These are phyloP conservation scores for Camptogramma bilineatum DNA, from an alignment of 2,888 invertebrate species.

Conservation along the genomic window DNA sequence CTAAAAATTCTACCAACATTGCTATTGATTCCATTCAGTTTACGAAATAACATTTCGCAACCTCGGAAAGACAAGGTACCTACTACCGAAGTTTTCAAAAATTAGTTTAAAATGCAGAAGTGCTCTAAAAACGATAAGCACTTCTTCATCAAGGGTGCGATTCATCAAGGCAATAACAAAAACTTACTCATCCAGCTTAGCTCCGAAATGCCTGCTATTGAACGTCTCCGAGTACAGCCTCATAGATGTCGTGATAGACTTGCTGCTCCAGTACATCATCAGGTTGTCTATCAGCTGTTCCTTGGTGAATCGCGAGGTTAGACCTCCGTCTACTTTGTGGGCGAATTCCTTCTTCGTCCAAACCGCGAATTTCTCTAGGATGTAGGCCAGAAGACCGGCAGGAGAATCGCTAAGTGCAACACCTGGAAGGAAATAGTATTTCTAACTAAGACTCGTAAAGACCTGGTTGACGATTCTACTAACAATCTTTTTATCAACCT, in stretches of 20 bases:
- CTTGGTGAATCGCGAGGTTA: constrained; percentile 86
- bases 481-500: too few species aligned
- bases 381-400: constrained; percentile 91
- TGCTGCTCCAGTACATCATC: constrained; percentile 93
- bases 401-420: constrained; percentile 90
- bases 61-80: too few species aligned
- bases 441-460: background rate
- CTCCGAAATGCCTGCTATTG: constrained; percentile 51
- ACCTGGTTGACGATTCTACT: too few species aligned
- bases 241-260: constrained; percentile 90
- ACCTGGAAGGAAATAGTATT: constrained; percentile 73
- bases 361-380: constrained; percentile 93
- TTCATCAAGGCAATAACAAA: background rate
- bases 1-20: too few species aligned
- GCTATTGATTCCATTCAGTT: too few species aligned
- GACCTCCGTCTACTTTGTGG: constrained; percentile 87
- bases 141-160: too few species aligned
- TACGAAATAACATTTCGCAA: too few species aligned
- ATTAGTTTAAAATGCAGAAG: too few species aligned
- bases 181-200: constrained; percentile 77
- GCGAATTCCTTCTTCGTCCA: constrained; percentile 85
- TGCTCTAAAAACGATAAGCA: too few species aligned
- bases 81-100: too few species aligned
- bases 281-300: constrained; percentile 92
- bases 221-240: constrained; percentile 90